phyloP scores from a whole-genome alignment of 2,113 vertebrate species.

The Centropus bengalensis region DNA sequence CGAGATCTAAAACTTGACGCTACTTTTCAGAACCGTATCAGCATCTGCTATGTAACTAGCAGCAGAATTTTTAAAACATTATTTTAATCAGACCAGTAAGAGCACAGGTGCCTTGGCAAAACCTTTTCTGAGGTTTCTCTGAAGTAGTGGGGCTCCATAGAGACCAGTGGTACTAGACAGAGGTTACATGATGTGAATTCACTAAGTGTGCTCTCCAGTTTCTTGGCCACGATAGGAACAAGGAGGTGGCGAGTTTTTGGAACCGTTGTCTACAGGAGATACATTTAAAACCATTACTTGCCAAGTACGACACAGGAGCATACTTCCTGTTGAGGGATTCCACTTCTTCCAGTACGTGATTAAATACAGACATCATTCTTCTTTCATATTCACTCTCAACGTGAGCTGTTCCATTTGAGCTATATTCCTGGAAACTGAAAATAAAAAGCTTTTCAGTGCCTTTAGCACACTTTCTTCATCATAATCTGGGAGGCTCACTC shows the following conservation, averaged over 20 bases:
- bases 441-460: background rate
- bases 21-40: background rate
- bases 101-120: background rate
- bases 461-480: background rate
- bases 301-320: slow-evolving; percentile 94
- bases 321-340: slow-evolving; percentile 93
- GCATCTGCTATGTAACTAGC: background rate
- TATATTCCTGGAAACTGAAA: slow-evolving; percentile 92
- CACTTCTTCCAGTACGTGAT: slow-evolving; percentile 91
- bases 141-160: background rate
- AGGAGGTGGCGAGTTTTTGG: background rate
- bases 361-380: slow-evolving; percentile 93
- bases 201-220: background rate
- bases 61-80: background rate
- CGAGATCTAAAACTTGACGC: background rate
- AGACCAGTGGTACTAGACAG: background rate
- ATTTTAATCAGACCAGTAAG: background rate
- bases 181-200: background rate
- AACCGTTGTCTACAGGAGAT: background rate
- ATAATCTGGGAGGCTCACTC: background rate
- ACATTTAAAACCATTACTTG: slow-evolving; percentile 60
- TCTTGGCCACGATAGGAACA: background rate
- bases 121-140: background rate
- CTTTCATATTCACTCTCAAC: slow-evolving; percentile 94
- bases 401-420: slow-evolving; percentile 80